phyloP scores from a whole-genome alignment of 2,797 vertebrate species.

The Ceryle rudis region DNA sequence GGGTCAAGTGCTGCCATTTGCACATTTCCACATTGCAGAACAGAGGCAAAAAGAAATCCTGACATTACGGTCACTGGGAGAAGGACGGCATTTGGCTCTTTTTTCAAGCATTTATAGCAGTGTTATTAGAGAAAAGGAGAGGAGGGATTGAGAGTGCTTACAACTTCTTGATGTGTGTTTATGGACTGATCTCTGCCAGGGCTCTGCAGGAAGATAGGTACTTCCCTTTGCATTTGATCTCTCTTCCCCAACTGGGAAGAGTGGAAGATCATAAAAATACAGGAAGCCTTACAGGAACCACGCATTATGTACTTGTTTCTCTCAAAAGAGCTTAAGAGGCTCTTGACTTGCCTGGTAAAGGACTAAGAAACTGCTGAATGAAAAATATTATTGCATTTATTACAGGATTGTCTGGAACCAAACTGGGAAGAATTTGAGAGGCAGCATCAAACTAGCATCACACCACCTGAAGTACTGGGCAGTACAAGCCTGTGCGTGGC shows the following conservation, averaged over 20 bases:
- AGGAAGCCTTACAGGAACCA: neutral
- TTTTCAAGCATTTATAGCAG: neutral
- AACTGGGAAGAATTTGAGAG: neutral
- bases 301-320: fast-evolving
- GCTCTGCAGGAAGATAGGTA: neutral
- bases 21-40: neutral
- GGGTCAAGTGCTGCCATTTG: neutral
- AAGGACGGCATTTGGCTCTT: neutral
- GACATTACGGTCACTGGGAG: neutral
- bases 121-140: neutral
- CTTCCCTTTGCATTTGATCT: constrained; percentile 25
- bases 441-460: neutral
- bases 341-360: neutral
- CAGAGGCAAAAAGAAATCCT: neutral
- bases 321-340: neutral
- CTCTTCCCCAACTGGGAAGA: neutral
- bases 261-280: neutral
- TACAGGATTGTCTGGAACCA: neutral
- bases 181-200: neutral
- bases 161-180: neutral
- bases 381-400: neutral
- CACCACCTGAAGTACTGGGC: neutral
- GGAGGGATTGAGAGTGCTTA: neutral
- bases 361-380: neutral
- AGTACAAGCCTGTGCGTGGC: fast-evolving